Base-by-base conservation (phyloP, 2,888 invertebrate species). In the Pammene fasciana region DNA sequence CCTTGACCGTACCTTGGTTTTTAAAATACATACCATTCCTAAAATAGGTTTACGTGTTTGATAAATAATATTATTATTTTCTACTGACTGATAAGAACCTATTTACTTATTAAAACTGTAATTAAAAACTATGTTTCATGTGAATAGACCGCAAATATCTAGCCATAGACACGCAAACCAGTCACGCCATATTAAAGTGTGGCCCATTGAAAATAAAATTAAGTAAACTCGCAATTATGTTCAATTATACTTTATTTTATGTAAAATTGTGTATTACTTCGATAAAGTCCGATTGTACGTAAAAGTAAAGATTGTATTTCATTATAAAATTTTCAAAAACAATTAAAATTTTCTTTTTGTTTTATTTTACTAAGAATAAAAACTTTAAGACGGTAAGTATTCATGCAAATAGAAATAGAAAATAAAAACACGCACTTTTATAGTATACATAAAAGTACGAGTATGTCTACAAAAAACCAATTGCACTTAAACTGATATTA, bases 91-190 rank as follows among this genome's bases (percentile, higher is more conserved):
- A 34, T 45, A 57, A 10, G 7, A 45, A 38, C 9, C 14, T 60
- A 55, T 9, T 50, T 54, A 61, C 61, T 46, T 52, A 57, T 50
- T 57, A 55, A 41, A 60, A 59, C 38, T 46, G n/a, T 68, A 65
- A 70, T 70, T 59, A 68, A 38, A 52, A 60, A 46, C 46, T 56
- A 68, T 64, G 65, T 55, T 65, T 70, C 65, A 54, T 65, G 65
- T 62, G 54, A 67, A 67, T 62, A 56, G 48, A 41, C 18, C 13
- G 68, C 65, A 60, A 68, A 60, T 70, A 41, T 48, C 59, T 41
- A n/a, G n/a, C 34, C 16, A n/a, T 18, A 11, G 16, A 34, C 70
- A 70, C 65, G 70, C 70, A 54, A 70, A 18, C 18, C 5, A 16
- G 70, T 70, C 70, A 70, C 70, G 70, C 60, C 38, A 65, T 56